These are phyloP conservation scores for Drosophila suzukii DNA, from an alignment of 1,140 invertebrate species.

Conservation along the genomic window DNA sequence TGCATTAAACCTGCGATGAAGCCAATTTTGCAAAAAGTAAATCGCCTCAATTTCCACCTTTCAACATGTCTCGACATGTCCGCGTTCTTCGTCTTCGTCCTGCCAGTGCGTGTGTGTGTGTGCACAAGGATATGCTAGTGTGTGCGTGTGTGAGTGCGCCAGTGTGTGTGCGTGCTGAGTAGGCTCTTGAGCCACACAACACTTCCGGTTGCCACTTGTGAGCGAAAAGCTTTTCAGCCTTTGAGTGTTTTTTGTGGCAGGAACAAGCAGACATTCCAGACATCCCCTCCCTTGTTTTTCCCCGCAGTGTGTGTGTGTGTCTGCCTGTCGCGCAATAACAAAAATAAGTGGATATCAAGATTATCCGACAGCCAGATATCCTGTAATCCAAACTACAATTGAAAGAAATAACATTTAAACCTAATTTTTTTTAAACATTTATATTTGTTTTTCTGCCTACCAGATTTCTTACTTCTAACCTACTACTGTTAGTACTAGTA, in stretches of 20 bases:
- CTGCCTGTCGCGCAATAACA: conserved; percentile 33
- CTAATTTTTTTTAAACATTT: too few species aligned
- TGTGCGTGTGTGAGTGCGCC: conserved; percentile 15
- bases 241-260: conserved; percentile 73
- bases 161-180: conserved; percentile 62
- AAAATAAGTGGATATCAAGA: conserved; percentile 6
- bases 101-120: conserved; percentile 13
- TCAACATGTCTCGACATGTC: conserved; percentile 74
- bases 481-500: too few species aligned
- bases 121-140: conserved; percentile 2
- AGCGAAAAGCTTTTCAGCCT: conserved; percentile 79
- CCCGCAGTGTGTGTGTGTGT: conserved; percentile 4
- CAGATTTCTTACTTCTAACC: too few species aligned
- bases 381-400: background rate
- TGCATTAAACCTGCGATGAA: conserved; percentile 46
- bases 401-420: background rate
- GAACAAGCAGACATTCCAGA: conserved; percentile 48
- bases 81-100: conserved; percentile 18
- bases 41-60: conserved; percentile 81
- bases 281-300: conserved; percentile 9
- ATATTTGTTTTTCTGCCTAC: too few species aligned
- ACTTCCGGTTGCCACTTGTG: conserved; percentile 81
- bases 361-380: background rate
- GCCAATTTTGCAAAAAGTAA: conserved; percentile 61
- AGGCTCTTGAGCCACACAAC: conserved; percentile 77